Conservation (phyloP, 2,113 vertebrate genomes). For the Lycocorax pyrrhopterus region DNA sequence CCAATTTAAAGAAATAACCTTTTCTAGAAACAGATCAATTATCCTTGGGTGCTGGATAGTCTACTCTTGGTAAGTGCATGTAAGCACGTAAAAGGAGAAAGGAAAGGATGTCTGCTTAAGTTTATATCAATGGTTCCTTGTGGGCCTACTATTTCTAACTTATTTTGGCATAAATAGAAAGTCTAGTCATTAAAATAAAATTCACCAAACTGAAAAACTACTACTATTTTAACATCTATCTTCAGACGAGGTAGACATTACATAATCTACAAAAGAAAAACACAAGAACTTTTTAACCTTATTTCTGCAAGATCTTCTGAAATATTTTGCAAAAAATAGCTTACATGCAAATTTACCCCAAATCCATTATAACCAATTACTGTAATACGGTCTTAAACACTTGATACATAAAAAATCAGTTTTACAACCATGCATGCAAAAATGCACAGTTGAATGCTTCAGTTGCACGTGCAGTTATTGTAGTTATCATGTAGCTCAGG, state of each 20-base stretch:
- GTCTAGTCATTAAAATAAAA: neutral
- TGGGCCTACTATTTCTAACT: neutral
- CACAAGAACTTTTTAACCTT: neutral
- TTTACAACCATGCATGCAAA: neutral
- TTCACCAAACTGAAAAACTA: neutral
- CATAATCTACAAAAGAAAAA: neutral
- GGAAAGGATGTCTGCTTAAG: neutral
- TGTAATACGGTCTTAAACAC: neutral
- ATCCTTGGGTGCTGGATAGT: neutral
- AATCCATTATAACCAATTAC: neutral
- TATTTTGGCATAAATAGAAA: neutral
- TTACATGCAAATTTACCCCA: neutral
- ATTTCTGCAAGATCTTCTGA: neutral
- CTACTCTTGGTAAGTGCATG: neutral
- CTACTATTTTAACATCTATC: neutral
- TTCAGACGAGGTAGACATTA: neutral
- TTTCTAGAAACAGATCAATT: conserved; percentile 35
- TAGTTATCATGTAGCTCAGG: neutral
- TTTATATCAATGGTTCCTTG: neutral
- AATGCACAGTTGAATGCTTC: neutral
- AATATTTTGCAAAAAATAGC: neutral
- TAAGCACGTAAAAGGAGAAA: neutral
- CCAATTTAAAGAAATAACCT: conserved; percentile 55
- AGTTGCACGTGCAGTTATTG: neutral
- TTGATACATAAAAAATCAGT: neutral